Evolutionary conservation across 2,113 vertebrate species (phyloP).

Genomic region (Phasianus colchicus): DNA sequence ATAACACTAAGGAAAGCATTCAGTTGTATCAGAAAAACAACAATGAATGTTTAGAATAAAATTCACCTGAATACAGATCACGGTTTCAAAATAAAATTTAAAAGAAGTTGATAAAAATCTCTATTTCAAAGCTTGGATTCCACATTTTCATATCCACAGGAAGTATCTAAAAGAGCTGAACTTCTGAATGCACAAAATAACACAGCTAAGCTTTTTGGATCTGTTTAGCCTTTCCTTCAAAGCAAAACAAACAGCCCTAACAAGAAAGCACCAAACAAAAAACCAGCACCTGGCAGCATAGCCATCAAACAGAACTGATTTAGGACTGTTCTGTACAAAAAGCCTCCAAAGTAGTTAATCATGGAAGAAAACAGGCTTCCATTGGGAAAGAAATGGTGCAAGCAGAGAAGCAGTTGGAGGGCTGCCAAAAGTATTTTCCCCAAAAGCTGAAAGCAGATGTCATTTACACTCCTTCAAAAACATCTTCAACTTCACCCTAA

Average conservation of each 20-base stretch:
- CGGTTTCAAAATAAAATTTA: background rate
- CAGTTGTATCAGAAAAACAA: background rate
- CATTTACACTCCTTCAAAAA: background rate
- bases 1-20: background rate
- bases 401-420: background rate
- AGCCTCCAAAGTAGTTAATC: background rate
- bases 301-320: background rate
- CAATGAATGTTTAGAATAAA: background rate
- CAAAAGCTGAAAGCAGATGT: background rate
- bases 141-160: background rate
- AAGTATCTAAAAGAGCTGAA: background rate
- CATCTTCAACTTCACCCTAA: background rate
- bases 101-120: background rate
- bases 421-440: background rate
- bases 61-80: background rate
- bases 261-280: no score
- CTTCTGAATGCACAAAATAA: background rate
- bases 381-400: background rate
- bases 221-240: background rate
- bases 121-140: background rate
- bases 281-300: background rate
- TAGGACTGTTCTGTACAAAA: background rate
- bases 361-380: background rate
- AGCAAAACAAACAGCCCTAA: background rate
- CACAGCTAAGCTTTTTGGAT: background rate